Percentiles rank a stretch among this genome's conserved stretches.
These are phyloP conservation scores for Phoeniculus purpureus DNA, from an alignment of 2,797 vertebrate species.

Conservation along the genomic window DNA sequence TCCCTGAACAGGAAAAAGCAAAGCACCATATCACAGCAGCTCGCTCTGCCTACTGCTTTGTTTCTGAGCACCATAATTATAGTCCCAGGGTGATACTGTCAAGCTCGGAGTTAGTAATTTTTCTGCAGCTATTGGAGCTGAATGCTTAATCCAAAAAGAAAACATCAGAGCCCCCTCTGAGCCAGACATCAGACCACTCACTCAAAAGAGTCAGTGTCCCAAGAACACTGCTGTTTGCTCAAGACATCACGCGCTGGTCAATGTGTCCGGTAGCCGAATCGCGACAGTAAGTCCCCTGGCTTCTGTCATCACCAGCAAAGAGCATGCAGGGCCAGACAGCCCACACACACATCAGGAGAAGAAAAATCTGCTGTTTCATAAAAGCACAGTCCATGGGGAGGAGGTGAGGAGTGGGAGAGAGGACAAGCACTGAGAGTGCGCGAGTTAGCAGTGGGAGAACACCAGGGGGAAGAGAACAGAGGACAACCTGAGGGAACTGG, in stretches of 20 bases:
- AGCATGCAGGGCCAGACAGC: neutral
- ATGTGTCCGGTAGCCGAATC: neutral
- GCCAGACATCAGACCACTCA: neutral
- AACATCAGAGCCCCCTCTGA: neutral
- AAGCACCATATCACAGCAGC: neutral
- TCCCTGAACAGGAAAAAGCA: neutral
- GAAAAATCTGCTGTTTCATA: neutral
- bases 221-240: neutral
- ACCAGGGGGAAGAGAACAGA: too few species aligned
- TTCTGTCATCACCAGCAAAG: neutral
- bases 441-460: neutral
- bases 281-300: neutral
- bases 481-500: neutral
- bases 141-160: neutral
- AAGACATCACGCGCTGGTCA: neutral
- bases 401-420: neutral
- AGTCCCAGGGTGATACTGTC: neutral
- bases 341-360: fast-evolving
- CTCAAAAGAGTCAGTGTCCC: neutral
- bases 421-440: fast-evolving
- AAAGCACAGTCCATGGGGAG: neutral
- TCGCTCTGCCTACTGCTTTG: slow-evolving; percentile 23
- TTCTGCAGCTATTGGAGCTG: slow-evolving; percentile 4
- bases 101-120: neutral
- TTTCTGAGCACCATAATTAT: slow-evolving; percentile 28